Evolutionary conservation across 2,888 invertebrate species (phyloP).

Genomic region (Hyposoter dolosus): DNA sequence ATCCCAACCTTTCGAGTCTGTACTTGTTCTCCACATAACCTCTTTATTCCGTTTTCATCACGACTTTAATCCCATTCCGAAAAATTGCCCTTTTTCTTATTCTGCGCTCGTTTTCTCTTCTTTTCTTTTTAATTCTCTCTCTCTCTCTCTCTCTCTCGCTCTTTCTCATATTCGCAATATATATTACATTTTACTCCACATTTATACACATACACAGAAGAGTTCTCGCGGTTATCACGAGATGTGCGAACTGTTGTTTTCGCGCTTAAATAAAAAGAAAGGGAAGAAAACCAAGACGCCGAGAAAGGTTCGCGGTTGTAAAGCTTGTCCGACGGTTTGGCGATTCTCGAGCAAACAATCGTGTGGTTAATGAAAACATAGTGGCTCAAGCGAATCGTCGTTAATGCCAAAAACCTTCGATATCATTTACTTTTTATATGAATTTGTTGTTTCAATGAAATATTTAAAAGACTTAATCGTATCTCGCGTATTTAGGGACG

Average conservation of each 20-base stretch:
- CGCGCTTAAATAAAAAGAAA: conserved; percentile 42
- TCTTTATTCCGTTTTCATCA: conserved; percentile 41
- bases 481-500: conserved; percentile 90
- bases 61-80: background rate
- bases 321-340: conserved; percentile 23
- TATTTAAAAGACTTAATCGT: conserved; percentile 87
- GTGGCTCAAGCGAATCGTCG: conserved; percentile 16
- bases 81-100: conserved; percentile 17
- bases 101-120: background rate
- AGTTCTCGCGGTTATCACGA: conserved; percentile 66
- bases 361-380: conserved; percentile 34
- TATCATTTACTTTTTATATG: conserved; percentile 18
- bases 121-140: background rate
- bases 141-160: conserved; percentile 3
- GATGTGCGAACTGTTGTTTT: conserved; percentile 49
- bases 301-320: conserved; percentile 8
- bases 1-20: conserved; percentile 34
- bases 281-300: conserved; percentile 9
- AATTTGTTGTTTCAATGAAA: conserved; percentile 16
- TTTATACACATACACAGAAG: conserved; percentile 79
- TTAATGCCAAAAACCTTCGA: background rate
- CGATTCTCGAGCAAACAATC: conserved; percentile 28
- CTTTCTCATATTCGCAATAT: conserved; percentile 74
- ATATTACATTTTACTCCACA: conserved; percentile 82
- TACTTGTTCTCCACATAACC: conserved; percentile 58